Conservation (phyloP, 2,888 invertebrate genomes). For the Cephus rjabovi region DNA sequence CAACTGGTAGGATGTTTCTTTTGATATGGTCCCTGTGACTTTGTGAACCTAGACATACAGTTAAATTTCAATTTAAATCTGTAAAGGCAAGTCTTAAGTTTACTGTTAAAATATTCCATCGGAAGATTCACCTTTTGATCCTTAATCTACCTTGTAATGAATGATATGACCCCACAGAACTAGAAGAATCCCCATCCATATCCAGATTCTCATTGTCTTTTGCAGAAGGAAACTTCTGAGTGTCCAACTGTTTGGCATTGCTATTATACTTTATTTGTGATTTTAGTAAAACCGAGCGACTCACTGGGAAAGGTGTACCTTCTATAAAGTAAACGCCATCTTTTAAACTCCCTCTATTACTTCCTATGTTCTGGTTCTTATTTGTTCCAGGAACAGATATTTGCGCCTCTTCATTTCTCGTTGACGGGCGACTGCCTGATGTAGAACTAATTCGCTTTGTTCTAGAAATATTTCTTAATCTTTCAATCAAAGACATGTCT, state of each 20-base stretch:
- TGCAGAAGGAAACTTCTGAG: constrained; percentile 5
- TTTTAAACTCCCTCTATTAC: constrained; percentile 1
- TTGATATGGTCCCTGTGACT: background rate
- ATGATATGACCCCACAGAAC: background rate
- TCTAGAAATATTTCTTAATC: constrained; percentile 36
- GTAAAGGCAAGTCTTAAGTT: background rate
- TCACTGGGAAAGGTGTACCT: constrained; percentile 47
- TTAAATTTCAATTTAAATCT: background rate
- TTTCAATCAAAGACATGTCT: constrained; percentile 36
- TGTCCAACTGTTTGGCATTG: constrained; percentile 17
- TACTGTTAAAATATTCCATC: background rate
- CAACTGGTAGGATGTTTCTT: background rate
- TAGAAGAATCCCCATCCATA: background rate
- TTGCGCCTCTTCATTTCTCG: background rate
- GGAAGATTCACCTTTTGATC: background rate
- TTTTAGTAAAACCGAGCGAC: constrained; percentile 42
- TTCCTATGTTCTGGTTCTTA: background rate
- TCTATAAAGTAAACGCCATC: constrained; percentile 28
- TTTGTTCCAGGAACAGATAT: background rate
- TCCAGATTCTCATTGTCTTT: constrained; percentile 9
- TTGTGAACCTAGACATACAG: background rate
- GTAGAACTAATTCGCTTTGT: background rate
- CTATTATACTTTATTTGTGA: constrained; percentile 36
- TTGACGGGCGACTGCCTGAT: background rate
- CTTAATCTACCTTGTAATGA: background rate